phyloP scores from a whole-genome alignment of 2,113 vertebrate genomes.

The Corvus moneduloides region DNA sequence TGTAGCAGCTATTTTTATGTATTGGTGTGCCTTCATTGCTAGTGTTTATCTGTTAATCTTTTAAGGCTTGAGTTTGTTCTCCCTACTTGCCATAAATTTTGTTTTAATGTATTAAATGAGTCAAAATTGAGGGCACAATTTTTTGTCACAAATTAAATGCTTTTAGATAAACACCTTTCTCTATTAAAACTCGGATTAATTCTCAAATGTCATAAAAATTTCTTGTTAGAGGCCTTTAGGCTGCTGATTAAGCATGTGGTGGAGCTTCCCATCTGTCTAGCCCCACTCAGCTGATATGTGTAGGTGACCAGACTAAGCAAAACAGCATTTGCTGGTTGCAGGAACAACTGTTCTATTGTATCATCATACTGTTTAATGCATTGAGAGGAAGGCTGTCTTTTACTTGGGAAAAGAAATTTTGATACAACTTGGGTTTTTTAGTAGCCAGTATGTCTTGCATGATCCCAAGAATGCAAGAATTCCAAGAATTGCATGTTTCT shows the following conservation, averaged over 20 bases:
- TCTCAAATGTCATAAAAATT: background rate
- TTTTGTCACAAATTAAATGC: background rate
- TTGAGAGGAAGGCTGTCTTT: background rate
- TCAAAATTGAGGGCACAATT: background rate
- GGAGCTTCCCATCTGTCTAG: slow-evolving; percentile 19
- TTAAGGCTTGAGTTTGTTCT: background rate
- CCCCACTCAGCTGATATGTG: background rate
- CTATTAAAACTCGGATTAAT: background rate
- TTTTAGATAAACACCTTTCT: background rate
- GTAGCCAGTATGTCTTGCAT: background rate
- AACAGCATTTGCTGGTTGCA: background rate
- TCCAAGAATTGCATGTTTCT: background rate
- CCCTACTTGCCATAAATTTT: background rate
- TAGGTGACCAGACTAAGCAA: slow-evolving; percentile 15
- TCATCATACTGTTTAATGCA: background rate
- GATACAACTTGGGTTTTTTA: background rate
- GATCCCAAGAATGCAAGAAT: background rate
- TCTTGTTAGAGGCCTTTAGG: background rate
- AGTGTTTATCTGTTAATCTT: background rate
- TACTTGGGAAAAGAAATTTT: background rate
- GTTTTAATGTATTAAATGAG: background rate
- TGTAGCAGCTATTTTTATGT: background rate
- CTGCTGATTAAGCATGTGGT: slow-evolving; percentile 18
- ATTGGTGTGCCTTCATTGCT: background rate
- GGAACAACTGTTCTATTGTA: background rate